Evolutionary conservation across 2,797 vertebrate genomes (phyloP), one percentile per base, ranked within the genome.

Genomic region (Carcharodon carcharias): DNA sequence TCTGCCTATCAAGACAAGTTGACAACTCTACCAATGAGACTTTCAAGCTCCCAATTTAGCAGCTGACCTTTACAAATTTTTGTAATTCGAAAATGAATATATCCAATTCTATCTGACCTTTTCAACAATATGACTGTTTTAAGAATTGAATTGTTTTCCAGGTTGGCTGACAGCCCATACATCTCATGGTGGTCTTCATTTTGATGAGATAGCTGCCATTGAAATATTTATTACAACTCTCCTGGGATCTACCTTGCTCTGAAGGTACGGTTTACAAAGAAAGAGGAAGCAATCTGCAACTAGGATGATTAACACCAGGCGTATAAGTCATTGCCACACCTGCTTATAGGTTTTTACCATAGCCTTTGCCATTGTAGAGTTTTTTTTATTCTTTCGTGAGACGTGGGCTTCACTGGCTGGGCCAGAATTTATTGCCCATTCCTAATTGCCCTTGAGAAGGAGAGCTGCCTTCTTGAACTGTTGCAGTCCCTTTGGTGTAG

Each of bases 31-130:
- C 7, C 61, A 65, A 63, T 21, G 58, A 58, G 89, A 61, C 16
- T 16, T 21, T 8, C 45, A 93, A 65, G 40, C 21, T 93, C 91
- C 21, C 61, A 65, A 65, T 93, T 65, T 93, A 65, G 91, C 61
- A 28, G n/a, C 40, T 93, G 35, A 93, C 91, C 61, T 93, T 93
- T 93, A 40, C 61, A 93, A n/a, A 93, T 93, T 65, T 65, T 65
- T 65, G 18, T 18, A 93, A 45, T 93, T 93, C 63, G 23, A n/a
- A 92, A 58, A 61, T 92, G 89, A 92, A 61, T 92, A 61, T n/a
- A 63, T 31, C 89, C 31, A 63, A n/a, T 67, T 65, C 91, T 45
- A 93, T 23, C 91, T 93, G 91, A 93, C 58, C 91, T 65, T 93
- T 93, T 40, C 91, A 93, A 65, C 35, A 40, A 26, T 93, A n/a